Evolutionary conservation across 2,797 vertebrate genomes (phyloP).

Genomic region (Acipenser oxyrinchus): DNA sequence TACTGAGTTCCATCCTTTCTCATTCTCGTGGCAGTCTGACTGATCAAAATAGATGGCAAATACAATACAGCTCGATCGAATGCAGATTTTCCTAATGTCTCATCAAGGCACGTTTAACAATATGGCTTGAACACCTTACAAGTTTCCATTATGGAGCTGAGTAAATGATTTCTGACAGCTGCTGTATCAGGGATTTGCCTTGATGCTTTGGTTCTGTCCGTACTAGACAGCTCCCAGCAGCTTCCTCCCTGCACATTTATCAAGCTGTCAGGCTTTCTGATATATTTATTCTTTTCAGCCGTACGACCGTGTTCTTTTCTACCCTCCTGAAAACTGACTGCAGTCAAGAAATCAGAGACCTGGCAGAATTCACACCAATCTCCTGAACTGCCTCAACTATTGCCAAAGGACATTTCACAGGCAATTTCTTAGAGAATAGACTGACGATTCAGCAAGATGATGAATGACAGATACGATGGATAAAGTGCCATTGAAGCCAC

Average conservation of each 20-base stretch:
- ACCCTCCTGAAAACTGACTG: conserved; percentile 7
- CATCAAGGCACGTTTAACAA: not conserved
- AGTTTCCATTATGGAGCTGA: conserved; percentile 17
- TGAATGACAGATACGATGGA: not conserved
- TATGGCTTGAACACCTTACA: not conserved
- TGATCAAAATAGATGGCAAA: too few species aligned
- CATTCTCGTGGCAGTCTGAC: too few species aligned
- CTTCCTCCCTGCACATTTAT: conserved; percentile 27
- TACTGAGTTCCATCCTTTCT: too few species aligned
- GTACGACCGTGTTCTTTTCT: not conserved
- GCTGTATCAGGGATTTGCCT: conserved; percentile 20
- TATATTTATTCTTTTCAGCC: conserved; percentile 28
- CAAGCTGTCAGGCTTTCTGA: conserved; percentile 31
- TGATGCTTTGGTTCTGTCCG: conserved; percentile 25
- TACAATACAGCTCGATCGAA: too few species aligned
- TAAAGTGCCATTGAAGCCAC: too few species aligned
- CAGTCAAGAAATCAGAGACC: not conserved
- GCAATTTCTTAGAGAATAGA: conserved; percentile 53
- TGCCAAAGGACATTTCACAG: conserved; percentile 39
- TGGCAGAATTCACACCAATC: conserved; percentile 18
- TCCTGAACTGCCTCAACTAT: conserved; percentile 35
- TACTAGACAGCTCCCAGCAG: conserved; percentile 23
- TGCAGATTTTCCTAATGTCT: too few species aligned
- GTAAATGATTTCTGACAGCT: conserved; percentile 27
- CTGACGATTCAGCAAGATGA: conserved; percentile 43